phyloP scores from a whole-genome alignment of 2,888 invertebrate genomes.

The Muschampia plurimacula region DNA sequence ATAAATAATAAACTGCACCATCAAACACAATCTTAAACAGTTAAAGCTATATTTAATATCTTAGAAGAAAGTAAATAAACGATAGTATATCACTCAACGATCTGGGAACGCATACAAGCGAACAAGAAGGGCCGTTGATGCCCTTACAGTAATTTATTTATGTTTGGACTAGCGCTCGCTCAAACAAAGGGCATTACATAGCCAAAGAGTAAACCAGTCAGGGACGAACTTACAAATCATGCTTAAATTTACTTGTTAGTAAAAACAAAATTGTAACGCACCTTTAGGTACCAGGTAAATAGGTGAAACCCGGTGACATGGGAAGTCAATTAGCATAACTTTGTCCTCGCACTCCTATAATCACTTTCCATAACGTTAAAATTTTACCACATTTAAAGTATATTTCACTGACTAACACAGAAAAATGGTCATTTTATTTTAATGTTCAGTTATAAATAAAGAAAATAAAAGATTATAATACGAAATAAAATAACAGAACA shows the following conservation, averaged over 20 bases:
- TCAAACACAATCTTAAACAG: not conserved
- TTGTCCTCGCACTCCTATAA: slow-evolving; percentile 71
- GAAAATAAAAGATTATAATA: slow-evolving; percentile 50
- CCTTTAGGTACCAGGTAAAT: slow-evolving; percentile 78
- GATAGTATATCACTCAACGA: slow-evolving; percentile 19
- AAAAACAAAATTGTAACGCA: slow-evolving; percentile 64
- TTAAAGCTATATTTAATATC: slow-evolving; percentile 16
- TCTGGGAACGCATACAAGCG: slow-evolving; percentile 38
- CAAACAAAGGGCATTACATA: slow-evolving; percentile 48
- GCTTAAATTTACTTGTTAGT: slow-evolving; percentile 33
- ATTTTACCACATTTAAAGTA: slow-evolving; percentile 53
- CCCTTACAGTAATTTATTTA: slow-evolving; percentile 62
- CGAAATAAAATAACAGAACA: slow-evolving; percentile 57
- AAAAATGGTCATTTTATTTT: slow-evolving; percentile 58
- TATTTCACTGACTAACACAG: slow-evolving; percentile 52
- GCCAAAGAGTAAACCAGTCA: slow-evolving; percentile 32
- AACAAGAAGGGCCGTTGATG: slow-evolving; percentile 62
- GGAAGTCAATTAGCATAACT: slow-evolving; percentile 79
- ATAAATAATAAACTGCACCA: not conserved
- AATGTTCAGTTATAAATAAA: slow-evolving; percentile 65
- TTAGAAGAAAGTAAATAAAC: slow-evolving; percentile 19
- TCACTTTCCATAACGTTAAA: slow-evolving; percentile 70
- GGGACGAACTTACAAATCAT: not conserved
- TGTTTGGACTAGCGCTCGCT: slow-evolving; percentile 51
- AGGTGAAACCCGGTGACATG: slow-evolving; percentile 81